A percentile compares a stretch with the other conserved stretches of the same genome.
Conservation (phyloP, 2,888 invertebrate species). For the Sussaba pulchella region DNA sequence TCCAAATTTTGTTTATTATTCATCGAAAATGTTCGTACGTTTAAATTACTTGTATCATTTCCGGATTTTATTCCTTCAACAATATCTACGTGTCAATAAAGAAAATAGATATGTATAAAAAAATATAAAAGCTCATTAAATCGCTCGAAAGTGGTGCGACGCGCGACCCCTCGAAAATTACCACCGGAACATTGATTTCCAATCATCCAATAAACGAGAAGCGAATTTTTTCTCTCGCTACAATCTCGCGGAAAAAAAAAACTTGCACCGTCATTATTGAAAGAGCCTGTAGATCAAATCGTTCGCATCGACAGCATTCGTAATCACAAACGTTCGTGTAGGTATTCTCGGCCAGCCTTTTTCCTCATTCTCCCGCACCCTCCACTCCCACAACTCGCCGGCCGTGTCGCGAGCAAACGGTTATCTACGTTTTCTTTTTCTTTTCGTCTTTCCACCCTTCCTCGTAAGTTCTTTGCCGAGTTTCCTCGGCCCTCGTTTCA, state of each 20-base stretch:
- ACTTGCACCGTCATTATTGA: not conserved
- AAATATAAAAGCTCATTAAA: too few species aligned
- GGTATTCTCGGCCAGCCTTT: slow-evolving; percentile 50
- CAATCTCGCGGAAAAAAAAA: not conserved
- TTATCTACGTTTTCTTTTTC: slow-evolving; percentile 56
- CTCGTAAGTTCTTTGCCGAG: slow-evolving; percentile 58
- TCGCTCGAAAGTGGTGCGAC: too few species aligned
- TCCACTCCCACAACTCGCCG: not conserved
- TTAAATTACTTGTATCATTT: too few species aligned
- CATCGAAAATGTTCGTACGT: too few species aligned
- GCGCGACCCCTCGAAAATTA: too few species aligned
- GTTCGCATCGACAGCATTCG: slow-evolving; percentile 9
- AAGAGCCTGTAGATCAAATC: not conserved
- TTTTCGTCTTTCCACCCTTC: slow-evolving; percentile 34
- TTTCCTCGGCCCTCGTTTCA: slow-evolving; percentile 53
- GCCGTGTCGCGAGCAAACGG: slow-evolving; percentile 62
- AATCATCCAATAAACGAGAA: too few species aligned
- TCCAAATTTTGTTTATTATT: too few species aligned
- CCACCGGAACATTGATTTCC: too few species aligned
- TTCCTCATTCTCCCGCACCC: slow-evolving; percentile 31
- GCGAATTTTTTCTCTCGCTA: too few species aligned
- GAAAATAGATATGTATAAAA: too few species aligned
- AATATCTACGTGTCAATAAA: too few species aligned
- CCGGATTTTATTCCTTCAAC: too few species aligned
- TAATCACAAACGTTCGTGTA: slow-evolving; percentile 20